Conservation (phyloP, 2,113 vertebrate genomes). For the Tautogolabrus adspersus region DNA sequence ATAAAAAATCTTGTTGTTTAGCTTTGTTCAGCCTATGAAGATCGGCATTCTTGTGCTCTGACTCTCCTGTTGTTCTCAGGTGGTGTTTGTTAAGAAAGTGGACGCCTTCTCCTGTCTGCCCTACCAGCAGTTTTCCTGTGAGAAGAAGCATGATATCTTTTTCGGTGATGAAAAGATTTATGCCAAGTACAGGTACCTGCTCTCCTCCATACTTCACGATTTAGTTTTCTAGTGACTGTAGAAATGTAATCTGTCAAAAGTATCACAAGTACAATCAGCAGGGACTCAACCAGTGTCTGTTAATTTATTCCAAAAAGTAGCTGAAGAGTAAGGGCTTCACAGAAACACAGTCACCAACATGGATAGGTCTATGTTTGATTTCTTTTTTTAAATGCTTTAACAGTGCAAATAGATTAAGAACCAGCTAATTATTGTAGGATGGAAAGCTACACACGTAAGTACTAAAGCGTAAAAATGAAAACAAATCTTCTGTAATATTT, state of each 20-base stretch:
- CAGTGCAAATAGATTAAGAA: not conserved
- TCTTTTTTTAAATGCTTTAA: not conserved
- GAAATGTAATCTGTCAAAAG: not conserved
- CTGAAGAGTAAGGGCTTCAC: no score
- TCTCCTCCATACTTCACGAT: not conserved
- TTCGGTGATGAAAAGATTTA: conserved; percentile 89
- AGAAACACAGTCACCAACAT: not conserved
- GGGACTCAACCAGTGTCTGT: not conserved
- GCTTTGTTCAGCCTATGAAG: no score
- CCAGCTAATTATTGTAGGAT: not conserved
- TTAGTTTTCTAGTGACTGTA: not conserved
- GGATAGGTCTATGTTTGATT: no score
- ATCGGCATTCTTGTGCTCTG: not conserved
- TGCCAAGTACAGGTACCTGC: conserved; percentile 88
- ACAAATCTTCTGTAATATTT: no score
- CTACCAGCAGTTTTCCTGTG: conserved; percentile 88
- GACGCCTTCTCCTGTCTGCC: conserved; percentile 87
- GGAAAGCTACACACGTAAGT: not conserved
- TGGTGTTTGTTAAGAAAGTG: conserved; percentile 91
- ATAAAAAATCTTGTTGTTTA: no score
- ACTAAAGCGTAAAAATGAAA: no score
- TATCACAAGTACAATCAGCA: not conserved
- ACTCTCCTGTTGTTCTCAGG: conserved; percentile 78
- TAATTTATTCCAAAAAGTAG: no score
- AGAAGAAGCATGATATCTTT: conserved; percentile 93